phyloP scores from a whole-genome alignment of 1,140 invertebrate species.

The Plutomurus gul region DNA sequence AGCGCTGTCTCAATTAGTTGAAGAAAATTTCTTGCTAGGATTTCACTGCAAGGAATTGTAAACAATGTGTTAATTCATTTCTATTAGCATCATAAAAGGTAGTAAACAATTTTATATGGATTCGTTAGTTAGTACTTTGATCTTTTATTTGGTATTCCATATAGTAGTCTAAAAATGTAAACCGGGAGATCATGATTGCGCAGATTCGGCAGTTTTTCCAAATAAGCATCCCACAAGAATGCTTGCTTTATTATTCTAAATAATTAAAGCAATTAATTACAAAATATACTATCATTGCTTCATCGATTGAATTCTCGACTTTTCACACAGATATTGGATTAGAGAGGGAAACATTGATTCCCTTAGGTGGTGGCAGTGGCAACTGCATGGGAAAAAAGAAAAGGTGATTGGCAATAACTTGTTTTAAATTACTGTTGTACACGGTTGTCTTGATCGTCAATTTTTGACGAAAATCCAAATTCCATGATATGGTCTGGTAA shows the following conservation, averaged over 20 bases:
- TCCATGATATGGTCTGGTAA: slow-evolving; percentile 65
- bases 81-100: no score
- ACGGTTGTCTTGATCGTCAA: slow-evolving; percentile 55
- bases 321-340: no score
- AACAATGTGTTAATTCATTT: not conserved
- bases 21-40: slow-evolving; percentile 71
- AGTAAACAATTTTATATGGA: no score
- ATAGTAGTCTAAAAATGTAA: slow-evolving; percentile 70
- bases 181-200: slow-evolving; percentile 71
- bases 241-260: slow-evolving; percentile 68
- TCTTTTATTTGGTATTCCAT: slow-evolving; percentile 71
- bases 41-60: slow-evolving; percentile 63
- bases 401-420: not conserved
- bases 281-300: no score
- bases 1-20: slow-evolving; percentile 70
- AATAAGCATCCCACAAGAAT: slow-evolving; percentile 76
- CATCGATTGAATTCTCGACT: no score
- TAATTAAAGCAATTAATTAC: not conserved
- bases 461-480: slow-evolving; percentile 55
- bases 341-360: no score
- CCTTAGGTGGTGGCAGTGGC: no score
- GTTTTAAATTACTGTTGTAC: slow-evolving; percentile 57
- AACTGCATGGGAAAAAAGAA: not conserved
- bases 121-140: slow-evolving; percentile 71
- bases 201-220: slow-evolving; percentile 73